Conservation (phyloP, 2,797 vertebrate species). For the Cottoperca gobio region DNA sequence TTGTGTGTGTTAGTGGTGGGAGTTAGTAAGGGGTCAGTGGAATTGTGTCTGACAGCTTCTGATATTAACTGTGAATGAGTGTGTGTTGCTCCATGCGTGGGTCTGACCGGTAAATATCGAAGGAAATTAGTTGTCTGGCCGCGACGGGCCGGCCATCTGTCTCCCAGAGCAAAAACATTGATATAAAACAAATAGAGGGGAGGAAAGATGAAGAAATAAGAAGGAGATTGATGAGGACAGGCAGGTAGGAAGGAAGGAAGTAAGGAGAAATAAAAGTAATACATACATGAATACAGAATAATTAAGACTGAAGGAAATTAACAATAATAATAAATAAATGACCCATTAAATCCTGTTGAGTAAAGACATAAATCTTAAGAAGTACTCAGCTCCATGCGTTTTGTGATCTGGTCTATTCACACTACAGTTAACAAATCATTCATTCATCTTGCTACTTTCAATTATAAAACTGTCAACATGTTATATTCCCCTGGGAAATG, state of each 20-base stretch:
- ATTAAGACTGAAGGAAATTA: conserved; percentile 22
- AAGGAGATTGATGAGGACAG: neutral
- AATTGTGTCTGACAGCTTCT: conserved; percentile 21
- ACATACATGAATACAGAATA: conserved; percentile 1
- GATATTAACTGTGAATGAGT: conserved; percentile 30
- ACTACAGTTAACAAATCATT: conserved; percentile 6
- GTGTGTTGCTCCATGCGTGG: neutral
- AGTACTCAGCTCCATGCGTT: neutral
- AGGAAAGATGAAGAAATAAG: neutral
- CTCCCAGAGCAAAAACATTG: conserved; percentile 4
- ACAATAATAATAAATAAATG: conserved; percentile 29
- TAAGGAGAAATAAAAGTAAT: conserved; percentile 7
- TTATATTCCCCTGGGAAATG: neutral
- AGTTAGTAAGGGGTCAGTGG: conserved; percentile 1
- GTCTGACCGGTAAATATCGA: conserved; percentile 20
- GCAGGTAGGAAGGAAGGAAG: neutral
- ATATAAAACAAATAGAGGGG: conserved; percentile 44
- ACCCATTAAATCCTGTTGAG: conserved; percentile 14
- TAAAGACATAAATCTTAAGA: conserved; percentile 27
- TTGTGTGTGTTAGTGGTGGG: neutral
- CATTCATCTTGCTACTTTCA: conserved; percentile 10
- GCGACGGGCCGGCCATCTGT: conserved; percentile 1
- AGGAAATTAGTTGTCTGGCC: conserved; percentile 39
- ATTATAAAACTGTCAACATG: conserved; percentile 31
- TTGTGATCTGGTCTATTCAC: neutral